Base-by-base conservation (phyloP, 2,113 vertebrate species). In the Glareola pratincola region DNA sequence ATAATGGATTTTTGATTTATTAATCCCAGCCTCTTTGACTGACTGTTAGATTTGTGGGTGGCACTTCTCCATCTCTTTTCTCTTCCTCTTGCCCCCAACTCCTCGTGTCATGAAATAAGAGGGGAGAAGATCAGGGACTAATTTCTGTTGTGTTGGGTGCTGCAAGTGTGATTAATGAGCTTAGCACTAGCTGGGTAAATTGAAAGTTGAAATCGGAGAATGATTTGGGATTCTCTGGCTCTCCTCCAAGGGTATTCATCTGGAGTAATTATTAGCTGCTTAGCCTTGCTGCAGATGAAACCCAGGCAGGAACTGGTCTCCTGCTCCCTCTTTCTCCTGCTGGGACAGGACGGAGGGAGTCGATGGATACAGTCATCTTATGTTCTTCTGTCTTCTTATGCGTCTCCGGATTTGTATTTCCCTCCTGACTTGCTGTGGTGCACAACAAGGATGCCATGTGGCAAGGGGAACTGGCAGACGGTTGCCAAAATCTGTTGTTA, bases 101-200 rank as follows among this genome's bases (percentile, higher is more conserved):
- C 73, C 30, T 91, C 51, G 12, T 53, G 39, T 45, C 74, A 29
- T 34, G 56, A 60, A 81, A 84, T 15, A 67, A 67, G 51, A 94
- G 68, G 80, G 76, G 83, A 82, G 84, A 85, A 85, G 87, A 75
- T 79, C 66, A 54, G 81, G 53, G 47, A 68, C 75, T 90, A 41
- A 85, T 96, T 92, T 85, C 75, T 96, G 90, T 96, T 96, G 93
- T 95, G 91, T 77, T 95, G 78, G 89, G 68, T 80, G 68, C 78
- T 94, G 51, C 1, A 3, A 97, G 96, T 92, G 88, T 98, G 98
- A 99, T 99, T 98, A 98, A 99, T 98, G 98, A 98, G 98, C 98
- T 79, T 98, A 98, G 97, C 75, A 81, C 5, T 10, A 29, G 53
- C 79, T 93, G 97, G 93, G 96, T 96, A 98, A 98, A 98, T 98